Conservation (phyloP, 2,888 invertebrate genomes). For the Oscheius onirici region DNA sequence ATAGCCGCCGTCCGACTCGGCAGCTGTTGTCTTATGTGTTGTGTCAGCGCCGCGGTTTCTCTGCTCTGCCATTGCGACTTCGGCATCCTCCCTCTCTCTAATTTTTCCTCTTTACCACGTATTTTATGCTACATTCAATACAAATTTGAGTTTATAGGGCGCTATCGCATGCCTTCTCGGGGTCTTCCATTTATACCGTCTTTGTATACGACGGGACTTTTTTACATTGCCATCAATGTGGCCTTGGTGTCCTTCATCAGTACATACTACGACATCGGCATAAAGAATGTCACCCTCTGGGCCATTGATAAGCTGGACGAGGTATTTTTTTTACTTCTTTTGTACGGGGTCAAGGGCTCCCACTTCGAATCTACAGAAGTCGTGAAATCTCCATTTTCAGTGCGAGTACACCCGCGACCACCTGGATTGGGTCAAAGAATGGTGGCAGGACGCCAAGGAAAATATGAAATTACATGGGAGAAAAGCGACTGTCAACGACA, state of each 20-base stretch:
- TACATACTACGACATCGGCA: conserved; percentile 59
- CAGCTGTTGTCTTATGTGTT: conserved; percentile 30
- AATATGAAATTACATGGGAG: conserved; percentile 39
- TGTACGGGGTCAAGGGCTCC: too few species aligned
- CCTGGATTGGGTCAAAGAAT: conserved; percentile 41
- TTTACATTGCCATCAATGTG: conserved; percentile 41
- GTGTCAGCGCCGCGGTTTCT: conserved; percentile 30
- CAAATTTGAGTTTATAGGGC: background rate
- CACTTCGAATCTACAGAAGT: background rate
- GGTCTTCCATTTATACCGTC: conserved; percentile 18
- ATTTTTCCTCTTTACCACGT: background rate
- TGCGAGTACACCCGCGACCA: conserved; percentile 46
- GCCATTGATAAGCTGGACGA: conserved; percentile 48
- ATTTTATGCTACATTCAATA: background rate
- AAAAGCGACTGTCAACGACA: conserved; percentile 39
- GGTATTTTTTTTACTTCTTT: conserved; percentile 37
- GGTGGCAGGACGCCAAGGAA: conserved; percentile 44
- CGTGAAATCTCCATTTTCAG: conserved; percentile 26
- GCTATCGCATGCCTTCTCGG: conserved; percentile 18
- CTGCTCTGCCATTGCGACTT: conserved; percentile 28
- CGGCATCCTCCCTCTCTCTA: conserved; percentile 6
- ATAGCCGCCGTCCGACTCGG: background rate
- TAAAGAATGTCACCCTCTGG: conserved; percentile 47
- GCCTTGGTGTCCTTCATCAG: conserved; percentile 60
- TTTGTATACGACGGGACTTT: conserved; percentile 20